Conservation (phyloP, 2,797 vertebrate genomes). For the Acrossocheilus wenchowensis region DNA sequence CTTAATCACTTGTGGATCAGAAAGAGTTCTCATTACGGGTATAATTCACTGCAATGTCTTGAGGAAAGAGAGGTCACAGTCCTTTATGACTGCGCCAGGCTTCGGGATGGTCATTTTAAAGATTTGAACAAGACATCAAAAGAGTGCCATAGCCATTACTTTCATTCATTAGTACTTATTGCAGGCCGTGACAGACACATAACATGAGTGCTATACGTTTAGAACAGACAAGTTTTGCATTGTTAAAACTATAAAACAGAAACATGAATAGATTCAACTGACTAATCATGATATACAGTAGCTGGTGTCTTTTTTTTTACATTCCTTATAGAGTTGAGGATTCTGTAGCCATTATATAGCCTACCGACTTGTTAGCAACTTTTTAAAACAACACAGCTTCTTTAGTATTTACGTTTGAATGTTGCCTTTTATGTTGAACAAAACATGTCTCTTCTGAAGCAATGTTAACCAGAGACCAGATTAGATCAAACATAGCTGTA, state of each 20-base stretch:
- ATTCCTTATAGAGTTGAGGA: neutral
- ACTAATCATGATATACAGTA: neutral
- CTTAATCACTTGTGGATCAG: constrained; percentile 26
- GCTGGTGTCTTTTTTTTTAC: neutral
- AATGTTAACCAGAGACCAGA: neutral
- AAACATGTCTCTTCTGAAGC: neutral
- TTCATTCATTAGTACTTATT: neutral
- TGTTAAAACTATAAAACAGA: neutral
- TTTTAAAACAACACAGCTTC: neutral
- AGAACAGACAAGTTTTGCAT: neutral
- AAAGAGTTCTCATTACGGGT: constrained; percentile 11
- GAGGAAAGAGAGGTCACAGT: neutral
- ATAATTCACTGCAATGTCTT: constrained; percentile 30
- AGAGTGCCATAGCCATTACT: neutral
- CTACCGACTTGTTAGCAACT: neutral
- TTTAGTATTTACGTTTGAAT: neutral
- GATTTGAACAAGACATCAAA: constrained; percentile 16
- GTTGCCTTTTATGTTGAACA: neutral
- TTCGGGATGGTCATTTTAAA: constrained; percentile 7
- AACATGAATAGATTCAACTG: neutral
- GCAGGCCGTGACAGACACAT: neutral
- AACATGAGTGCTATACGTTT: neutral
- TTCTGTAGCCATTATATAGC: neutral
- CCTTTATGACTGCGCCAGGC: neutral
- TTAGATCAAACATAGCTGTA: too few species aligned